Base-by-base conservation (phyloP, 2,113 vertebrate genomes). In the Columbina picui region DNA sequence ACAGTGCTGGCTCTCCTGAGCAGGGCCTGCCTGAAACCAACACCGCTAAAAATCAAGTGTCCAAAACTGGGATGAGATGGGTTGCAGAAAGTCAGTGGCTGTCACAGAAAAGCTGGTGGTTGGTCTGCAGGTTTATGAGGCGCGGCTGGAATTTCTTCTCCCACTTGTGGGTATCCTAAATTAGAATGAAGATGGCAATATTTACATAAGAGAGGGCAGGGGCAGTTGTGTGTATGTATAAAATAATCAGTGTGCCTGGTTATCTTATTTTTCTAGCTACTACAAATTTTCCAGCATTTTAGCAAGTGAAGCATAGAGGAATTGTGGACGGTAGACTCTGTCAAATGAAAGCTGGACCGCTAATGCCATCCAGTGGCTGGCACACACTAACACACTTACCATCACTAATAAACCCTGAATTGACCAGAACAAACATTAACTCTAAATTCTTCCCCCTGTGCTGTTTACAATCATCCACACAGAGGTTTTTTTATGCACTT, bases 361-460 rank as follows among this genome's bases (percentile, higher is more conserved):
- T n/a, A 27, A 14, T 64, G 94, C 91, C 94, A 74, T 50, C 93
- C 59, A 10, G 93, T 59, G 95, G 82, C 49, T 59, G 14, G 16
- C 32, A 12, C 7, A 6, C 9, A 7, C 21, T 9, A 50, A 30
- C 12, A 38, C 84, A 30, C 18, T 22, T 27, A 7, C 41, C 27
- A 39, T 41, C 1, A 2, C 43, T 7, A 21, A 12, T 2, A 39
- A 68, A 36, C 22, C 41, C 32, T 49, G 49, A 25, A 19, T 2
- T 20, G 30, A 49, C 52, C 1, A 6, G 23, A 27, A 9, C 29
- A 71, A 77, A 29, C 18, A 11, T 3, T 9, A n/a, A 22, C 15
- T 45, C 41, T 4, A 11, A 59, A 34, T 25, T 57, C 64, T 41
- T 50, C 12, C 11, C 18, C 2, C 2, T 1, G 3, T 2, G 0